Percentiles rank a stretch among this genome's conserved stretches.
These are phyloP conservation scores for Thymelicus sylvestris DNA, from an alignment of 2,888 invertebrate species.

Conservation along the genomic window DNA sequence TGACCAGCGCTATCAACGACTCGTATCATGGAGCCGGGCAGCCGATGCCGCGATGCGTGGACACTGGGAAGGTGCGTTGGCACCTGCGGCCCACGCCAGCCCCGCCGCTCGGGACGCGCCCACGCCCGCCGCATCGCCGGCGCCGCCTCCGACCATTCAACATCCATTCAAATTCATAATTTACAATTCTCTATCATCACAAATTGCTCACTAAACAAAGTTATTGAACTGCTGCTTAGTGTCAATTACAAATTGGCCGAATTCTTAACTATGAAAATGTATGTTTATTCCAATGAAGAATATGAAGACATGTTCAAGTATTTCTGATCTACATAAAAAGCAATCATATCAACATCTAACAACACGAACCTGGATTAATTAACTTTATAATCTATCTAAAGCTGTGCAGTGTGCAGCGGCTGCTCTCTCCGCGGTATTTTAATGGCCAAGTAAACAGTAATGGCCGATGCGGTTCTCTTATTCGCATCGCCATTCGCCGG, in stretches of 20 bases:
- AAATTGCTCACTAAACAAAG: not conserved
- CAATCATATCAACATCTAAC: conserved; percentile 1
- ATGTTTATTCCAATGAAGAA: not conserved
- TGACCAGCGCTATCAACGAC: conserved; percentile 28
- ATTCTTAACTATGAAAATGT: too few species aligned
- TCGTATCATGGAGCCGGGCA: conserved; percentile 50
- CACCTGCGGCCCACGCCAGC: conserved; percentile 77
- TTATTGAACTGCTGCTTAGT: too few species aligned
- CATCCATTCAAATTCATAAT: conserved; percentile 9
- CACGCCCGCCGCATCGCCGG: conserved; percentile 57
- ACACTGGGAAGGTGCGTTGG: conserved; percentile 78
- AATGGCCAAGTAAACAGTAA: conserved; percentile 37
- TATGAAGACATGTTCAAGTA: too few species aligned
- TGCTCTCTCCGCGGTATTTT: conserved; percentile 42
- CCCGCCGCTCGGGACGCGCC: conserved; percentile 65
- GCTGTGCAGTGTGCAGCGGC: conserved; percentile 34
- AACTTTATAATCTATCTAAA: conserved; percentile 32
- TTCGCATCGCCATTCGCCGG: conserved; percentile 12
- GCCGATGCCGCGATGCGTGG: conserved; percentile 61
- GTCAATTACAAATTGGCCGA: too few species aligned
- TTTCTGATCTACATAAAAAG: too few species aligned
- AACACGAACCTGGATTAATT: conserved; percentile 34
- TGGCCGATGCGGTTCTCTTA: conserved; percentile 36
- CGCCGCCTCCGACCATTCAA: conserved; percentile 47
- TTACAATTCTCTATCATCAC: conserved; percentile 12